Evolutionary conservation across 2,113 vertebrate species (phyloP), one percentile per base, ranked within the genome.

Genomic region (Epinephelus cyanopodus): DNA sequence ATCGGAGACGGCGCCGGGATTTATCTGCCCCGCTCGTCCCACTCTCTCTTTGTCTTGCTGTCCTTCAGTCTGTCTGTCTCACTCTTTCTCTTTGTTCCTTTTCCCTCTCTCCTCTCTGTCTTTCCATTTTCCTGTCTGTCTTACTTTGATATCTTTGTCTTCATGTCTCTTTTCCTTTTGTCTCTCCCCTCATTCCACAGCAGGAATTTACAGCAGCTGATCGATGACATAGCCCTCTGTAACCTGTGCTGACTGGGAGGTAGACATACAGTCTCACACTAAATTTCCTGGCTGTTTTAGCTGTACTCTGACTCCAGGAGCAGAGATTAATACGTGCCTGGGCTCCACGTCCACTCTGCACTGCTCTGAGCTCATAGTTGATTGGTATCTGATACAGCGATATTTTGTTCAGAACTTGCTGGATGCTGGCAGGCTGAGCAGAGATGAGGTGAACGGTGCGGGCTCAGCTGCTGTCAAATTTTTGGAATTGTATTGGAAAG

Each of bases 391-490:
- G 80, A 89, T 61, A 37, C 73, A 72, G 73, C 13, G 0, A 60
- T 73, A 72, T 73, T 77, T 74, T 57, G 33, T 71, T 57, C 52
- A 61, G 37, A 37, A 42, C 19, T 45, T 50, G 60, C 56, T 75
- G 52, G 47, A 45, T 60, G 39, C 58, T 48, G 76, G 79, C 72
- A 69, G 70, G 53, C 63, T 42, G 69, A 65, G 69, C 60, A 45
- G 69, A 62, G 56, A 42, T 9, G 56, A 58, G 70, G 23, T 60
- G 69, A 74, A 47, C 47, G 29, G 67, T 69, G 78, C 81, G 21
- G 65, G 10, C 78, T 82, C 75, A 82, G 81, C 72, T 61, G 0
- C 64, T 83, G 79, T 78, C 79, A 63, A 68, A 71, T 82, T 87
- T 68, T 25, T 79, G 50, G 53, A 76, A 87, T 70, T 56, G 15